phyloP scores from a whole-genome alignment of 1,140 invertebrate species.

The Diabrotica virgifera region DNA sequence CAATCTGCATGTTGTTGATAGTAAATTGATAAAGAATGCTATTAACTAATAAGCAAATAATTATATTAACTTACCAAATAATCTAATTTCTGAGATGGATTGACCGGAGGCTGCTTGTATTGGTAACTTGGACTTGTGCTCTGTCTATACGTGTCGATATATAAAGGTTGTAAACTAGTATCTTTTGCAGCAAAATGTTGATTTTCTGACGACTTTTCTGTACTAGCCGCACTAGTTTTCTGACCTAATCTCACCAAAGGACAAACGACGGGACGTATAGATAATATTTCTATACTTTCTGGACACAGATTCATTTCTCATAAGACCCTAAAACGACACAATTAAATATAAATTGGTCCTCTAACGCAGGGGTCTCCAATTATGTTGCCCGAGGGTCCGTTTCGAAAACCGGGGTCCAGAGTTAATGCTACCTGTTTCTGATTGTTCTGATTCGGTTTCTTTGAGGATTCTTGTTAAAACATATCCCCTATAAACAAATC shows the following conservation, averaged over 20 bases:
- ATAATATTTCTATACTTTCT: conserved; percentile 44
- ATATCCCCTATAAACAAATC: no score
- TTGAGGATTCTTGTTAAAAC: no score
- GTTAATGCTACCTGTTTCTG: no score
- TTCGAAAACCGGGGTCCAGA: no score
- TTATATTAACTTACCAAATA: conserved; percentile 24
- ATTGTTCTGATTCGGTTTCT: no score
- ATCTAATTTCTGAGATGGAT: conserved; percentile 23
- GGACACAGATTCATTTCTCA: conserved; percentile 41
- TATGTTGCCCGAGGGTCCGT: no score
- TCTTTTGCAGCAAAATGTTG: conserved; percentile 22
- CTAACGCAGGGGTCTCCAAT: no score
- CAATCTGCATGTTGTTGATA: no score
- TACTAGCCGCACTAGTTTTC: conserved; percentile 38
- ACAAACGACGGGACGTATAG: conserved; percentile 52
- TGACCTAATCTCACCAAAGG: conserved; percentile 59
- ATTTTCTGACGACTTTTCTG: conserved; percentile 30
- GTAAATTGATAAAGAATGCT: no score
- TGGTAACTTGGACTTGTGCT: not conserved
- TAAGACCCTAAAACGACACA: conserved; percentile 5
- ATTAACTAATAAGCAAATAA: no score
- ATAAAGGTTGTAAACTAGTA: conserved; percentile 26
- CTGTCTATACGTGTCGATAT: conserved; percentile 24
- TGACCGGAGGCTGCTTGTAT: conserved; percentile 5
- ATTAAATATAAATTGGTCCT: no score